Evolutionary conservation across 2,113 vertebrate species (phyloP).

Genomic region (Petrocephalus microphthalmus): DNA sequence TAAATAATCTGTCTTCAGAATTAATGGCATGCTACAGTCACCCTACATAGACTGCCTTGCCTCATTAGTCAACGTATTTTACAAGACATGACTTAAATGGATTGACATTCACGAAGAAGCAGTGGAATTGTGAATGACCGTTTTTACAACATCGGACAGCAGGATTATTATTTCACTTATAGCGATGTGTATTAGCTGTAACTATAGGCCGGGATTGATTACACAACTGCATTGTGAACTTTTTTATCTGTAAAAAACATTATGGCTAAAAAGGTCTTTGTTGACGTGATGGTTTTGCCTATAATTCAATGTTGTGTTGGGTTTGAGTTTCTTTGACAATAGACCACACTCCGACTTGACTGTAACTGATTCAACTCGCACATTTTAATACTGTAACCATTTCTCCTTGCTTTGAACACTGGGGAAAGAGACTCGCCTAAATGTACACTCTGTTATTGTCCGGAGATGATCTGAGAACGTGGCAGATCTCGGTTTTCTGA

Average conservation of each 20-base stretch:
- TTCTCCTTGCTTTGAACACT: not conserved
- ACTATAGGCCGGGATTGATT: not conserved
- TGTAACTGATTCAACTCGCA: not conserved
- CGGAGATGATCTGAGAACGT: not conserved
- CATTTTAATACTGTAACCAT: not conserved
- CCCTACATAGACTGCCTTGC: not conserved
- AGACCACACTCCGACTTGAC: not conserved
- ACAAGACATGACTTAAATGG: not conserved
- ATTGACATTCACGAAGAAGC: constrained; percentile 10
- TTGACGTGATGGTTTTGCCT: not conserved
- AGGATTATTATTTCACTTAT: constrained; percentile 6
- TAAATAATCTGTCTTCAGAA: constrained; percentile 5
- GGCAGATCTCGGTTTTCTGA: not conserved
- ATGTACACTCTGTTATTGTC: not conserved
- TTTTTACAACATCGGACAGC: constrained; percentile 10
- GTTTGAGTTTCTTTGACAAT: not conserved
- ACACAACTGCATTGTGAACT: not conserved
- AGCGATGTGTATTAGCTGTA: not conserved
- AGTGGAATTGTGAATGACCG: not conserved
- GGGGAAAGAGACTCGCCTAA: not conserved
- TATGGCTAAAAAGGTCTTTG: not conserved
- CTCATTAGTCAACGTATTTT: constrained; percentile 15
- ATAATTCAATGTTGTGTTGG: not conserved
- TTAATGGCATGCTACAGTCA: constrained; percentile 4
- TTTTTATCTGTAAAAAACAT: not conserved